Base-by-base conservation (phyloP, 2,888 invertebrate species). In the Emmelina monodactyla region DNA sequence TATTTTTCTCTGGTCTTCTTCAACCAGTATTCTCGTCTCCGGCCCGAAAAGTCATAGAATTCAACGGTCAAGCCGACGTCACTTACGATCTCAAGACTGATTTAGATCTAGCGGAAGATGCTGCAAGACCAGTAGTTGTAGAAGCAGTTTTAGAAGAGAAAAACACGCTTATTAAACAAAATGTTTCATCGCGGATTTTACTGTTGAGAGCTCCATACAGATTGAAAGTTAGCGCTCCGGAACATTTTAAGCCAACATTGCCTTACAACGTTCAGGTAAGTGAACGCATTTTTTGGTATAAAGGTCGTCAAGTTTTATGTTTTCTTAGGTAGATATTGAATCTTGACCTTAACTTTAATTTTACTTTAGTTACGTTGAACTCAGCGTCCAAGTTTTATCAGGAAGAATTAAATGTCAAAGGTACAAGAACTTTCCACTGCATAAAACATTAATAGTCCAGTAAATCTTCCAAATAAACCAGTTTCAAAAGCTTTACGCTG, bases 101-200 rank as follows among this genome's bases (percentile, higher is more conserved):
- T 58, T 72, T 89, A 38, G 88, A 88, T 53, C 71, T 96, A 36
- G 86, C 84, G 22, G 79, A 76, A 45, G 91, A 91, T 51, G 92
- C 94, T 35, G 90, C 90, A 51, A 83, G 94, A 46, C 88, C 88
- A 14, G 86, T 97, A 31, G 85, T 92, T 19, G 84, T 97, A 32
- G 89, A 94, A 57, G 96, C 94, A 1, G 88, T 91, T 4, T 88
- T 97, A 2, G 94, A 95, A 62, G 97, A 98, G 76, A 87, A 87
- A 36, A 82, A 94, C 45, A 97, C 97, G 2, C 85, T 90, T 11
- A 85, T 94, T 33, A 85, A 89, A 47, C 91, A 95, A 58, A 93
- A 92, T 58, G 86, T 88, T 11, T 84, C 89, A 0, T 81, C 86
- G 2, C 61, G 72, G 38, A 70, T 78, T 44, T 82, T 89, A 40